Base-by-base conservation (phyloP, 1,140 invertebrate species). In the Muscidifurax raptorellus region DNA sequence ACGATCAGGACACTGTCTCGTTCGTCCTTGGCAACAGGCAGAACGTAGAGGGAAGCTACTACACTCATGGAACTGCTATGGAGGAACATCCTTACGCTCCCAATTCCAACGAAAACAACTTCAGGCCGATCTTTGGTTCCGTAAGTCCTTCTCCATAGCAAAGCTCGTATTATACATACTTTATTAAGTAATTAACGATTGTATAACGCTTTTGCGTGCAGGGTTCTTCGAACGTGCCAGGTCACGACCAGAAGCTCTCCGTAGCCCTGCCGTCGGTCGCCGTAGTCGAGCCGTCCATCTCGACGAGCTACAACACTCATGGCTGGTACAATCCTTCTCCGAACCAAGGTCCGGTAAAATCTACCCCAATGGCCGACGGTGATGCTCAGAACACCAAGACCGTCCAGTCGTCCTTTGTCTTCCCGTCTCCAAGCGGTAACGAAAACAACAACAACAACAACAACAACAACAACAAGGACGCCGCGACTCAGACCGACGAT, bases 21-120 rank as follows among this genome's bases (percentile, higher is more conserved):
- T 95, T 95, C 87, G 94, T 95, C 9, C 90, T 95, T 4, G 95
- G 95, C 1, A 95, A 95, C 80, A 92, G 94, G 67, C 95, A 95
- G 80, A 95, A 94, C 77, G 94, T 95, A 32, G 93, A 93, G 64
- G 93, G 92, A 25, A 89, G 90, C 25, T 92, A 93, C 80, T 94
- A 93, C 80, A 91, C 90, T 0, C 87, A 90, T 18, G 93, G 92
- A 1, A 91, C 90, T 7, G 90, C 92, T 0, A 84, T 93, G 15
- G 91, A 92, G 12, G 93, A 94, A 84, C 93, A 91, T 87, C 91
- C 92, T 6, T 94, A 94, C 75, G 91, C 91, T 32, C 67, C 72
- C 1, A 83, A 85, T 47, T 72, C 74, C 3, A 81, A 86, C 18
- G 89, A 92, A 10, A 84, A 89, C 7, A 89, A 90, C 0, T 92